Conservation (phyloP, 1,140 invertebrate species). For the Prorops nasuta region DNA sequence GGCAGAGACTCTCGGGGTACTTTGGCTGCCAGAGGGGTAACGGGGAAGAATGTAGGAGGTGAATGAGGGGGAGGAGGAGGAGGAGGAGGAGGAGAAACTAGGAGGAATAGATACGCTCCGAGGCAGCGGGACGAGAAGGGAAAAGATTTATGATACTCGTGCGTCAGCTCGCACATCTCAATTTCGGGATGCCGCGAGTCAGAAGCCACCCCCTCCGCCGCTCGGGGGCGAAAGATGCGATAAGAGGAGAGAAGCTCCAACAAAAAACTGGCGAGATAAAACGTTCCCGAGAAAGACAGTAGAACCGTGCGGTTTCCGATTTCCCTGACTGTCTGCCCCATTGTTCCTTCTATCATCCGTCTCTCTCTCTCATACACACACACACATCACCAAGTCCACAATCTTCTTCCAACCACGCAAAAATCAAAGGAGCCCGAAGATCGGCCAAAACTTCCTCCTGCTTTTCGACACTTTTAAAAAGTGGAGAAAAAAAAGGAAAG, state of each 20-base stretch:
- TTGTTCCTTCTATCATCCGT: neutral
- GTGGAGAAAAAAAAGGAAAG: no score
- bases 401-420: no score
- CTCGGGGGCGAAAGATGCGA: neutral
- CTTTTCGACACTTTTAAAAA: no score
- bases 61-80: no score
- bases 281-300: neutral
- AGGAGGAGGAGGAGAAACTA: conserved; percentile 11
- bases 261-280: neutral
- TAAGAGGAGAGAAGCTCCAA: neutral
- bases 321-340: neutral
- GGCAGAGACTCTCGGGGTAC: neutral
- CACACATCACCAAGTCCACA: no score
- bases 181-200: conserved; percentile 33
- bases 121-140: conserved; percentile 8
- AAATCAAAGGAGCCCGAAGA: no score
- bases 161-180: conserved; percentile 35
- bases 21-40: neutral
- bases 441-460: no score
- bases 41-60: no score
- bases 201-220: conserved; percentile 21
- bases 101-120: conserved; percentile 26
- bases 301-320: no score
- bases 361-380: neutral
- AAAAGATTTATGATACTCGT: conserved; percentile 34